Evolutionary conservation across 1,140 invertebrate species (phyloP).

Genomic region (Schlechtendalia chinensis): DNA sequence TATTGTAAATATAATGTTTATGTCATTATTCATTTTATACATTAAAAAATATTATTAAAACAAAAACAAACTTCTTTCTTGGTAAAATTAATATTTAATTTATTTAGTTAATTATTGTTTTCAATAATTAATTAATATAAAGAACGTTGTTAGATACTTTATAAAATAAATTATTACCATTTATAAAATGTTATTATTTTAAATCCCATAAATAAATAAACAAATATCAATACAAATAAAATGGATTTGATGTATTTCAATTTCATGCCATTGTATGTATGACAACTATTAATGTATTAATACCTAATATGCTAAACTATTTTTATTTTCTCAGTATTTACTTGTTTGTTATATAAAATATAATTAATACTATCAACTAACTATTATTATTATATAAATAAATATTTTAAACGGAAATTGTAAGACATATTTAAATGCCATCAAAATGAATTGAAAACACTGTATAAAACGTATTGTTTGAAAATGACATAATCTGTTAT

Average conservation of each 20-base stretch:
- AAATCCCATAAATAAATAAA: not conserved
- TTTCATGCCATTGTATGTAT: not conserved
- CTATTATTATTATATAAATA: slow-evolving; percentile 11
- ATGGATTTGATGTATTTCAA: not conserved
- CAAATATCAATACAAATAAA: not conserved
- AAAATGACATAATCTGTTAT: not conserved
- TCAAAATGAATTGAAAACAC: not conserved
- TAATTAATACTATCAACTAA: not conserved
- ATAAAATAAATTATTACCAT: not conserved
- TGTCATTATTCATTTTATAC: not conserved
- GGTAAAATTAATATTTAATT: too few relatives aligned
- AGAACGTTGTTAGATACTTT: not conserved
- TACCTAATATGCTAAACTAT: not conserved
- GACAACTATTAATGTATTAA: not conserved
- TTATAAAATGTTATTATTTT: not conserved
- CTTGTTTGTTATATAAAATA: not conserved
- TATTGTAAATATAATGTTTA: slow-evolving; percentile 6
- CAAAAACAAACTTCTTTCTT: too few relatives aligned
- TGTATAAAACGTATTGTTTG: not conserved
- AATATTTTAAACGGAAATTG: not conserved
- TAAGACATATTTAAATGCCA: not conserved
- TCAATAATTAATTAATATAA: not conserved
- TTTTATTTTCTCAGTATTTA: not conserved
- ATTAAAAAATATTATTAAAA: slow-evolving; percentile 1
- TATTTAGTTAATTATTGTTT: too few relatives aligned